Evolutionary conservation across 30 jellyfish, hydroid and myxozoan genomes (phyloP).

Genomic region (Calvadosia cruxmelitensis): DNA sequence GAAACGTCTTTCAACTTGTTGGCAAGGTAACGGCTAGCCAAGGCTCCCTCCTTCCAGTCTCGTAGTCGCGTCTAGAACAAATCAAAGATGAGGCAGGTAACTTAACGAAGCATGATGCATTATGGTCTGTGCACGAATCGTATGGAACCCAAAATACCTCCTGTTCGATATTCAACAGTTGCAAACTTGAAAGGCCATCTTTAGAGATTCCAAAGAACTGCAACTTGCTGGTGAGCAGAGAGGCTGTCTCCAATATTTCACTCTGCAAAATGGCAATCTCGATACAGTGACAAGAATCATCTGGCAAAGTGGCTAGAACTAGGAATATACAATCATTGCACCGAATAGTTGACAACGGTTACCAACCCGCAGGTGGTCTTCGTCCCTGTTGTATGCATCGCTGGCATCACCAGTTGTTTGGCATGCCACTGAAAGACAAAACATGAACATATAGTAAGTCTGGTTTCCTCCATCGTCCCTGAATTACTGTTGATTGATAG

Average conservation of each 20-base stretch:
- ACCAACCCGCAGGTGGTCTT: no score
- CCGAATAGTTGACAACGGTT: no score
- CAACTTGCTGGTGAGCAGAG: slow-evolving; percentile 45
- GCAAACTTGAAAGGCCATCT: slow-evolving; percentile 58
- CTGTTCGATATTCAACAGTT: slow-evolving; percentile 54
- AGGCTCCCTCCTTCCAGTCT: slow-evolving; percentile 97
- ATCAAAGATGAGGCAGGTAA: no score
- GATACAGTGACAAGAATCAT: no score
- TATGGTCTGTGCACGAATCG: no score
- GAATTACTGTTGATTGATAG: no score
- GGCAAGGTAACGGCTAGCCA: slow-evolving; percentile 60
- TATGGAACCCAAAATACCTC: slow-evolving; percentile 60
- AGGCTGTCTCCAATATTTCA: slow-evolving; percentile 31
- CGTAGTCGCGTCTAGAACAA: slow-evolving; percentile 83
- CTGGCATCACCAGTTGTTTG: no score
- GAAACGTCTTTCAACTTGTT: slow-evolving; percentile 46
- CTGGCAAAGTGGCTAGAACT: no score
- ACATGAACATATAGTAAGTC: background rate
- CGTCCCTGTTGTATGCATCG: no score
- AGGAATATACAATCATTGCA: background rate
- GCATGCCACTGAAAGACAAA: no score
- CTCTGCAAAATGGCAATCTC: slow-evolving; percentile 4
- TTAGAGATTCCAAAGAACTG: slow-evolving; percentile 67
- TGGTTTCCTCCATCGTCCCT: background rate
- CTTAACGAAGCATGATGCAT: no score